Evolutionary conservation across 1,140 invertebrate species (phyloP), one percentile per base, ranked within the genome.

Genomic region (Brachionus sp.): DNA sequence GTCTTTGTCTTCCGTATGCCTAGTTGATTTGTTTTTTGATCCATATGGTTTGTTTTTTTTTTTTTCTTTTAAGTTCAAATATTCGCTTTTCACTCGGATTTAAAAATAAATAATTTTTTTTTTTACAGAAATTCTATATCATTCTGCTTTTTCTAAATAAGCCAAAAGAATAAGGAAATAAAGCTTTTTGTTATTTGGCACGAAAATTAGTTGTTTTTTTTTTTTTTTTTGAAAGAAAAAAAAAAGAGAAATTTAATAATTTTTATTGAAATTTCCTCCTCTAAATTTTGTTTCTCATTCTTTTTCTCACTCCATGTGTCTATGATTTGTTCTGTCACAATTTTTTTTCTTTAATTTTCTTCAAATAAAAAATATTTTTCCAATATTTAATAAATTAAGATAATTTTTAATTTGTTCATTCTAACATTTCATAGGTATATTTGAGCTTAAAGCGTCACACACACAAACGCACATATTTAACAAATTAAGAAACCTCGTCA

Each of bases 381-480:
- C 66, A 70, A 70, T 66, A 66, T 33, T 66, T 70, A 70, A 70
- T 70, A 70, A 70, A 70, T 70, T 70, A 70, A 70, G 66, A 70
- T 70, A 70, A 70, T 70, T 35, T 64, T 35, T 23, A 37, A 70
- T 37, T 57, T 70, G 66, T 7, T 70, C 66, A 19, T 70, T 70
- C 37, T 70, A 57, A 57, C 50, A 57, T 57, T 57, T 57, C 50
- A 57, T 57, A 57, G 50, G 50, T 57, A 25, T 57, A 25, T 57
- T 57, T 57, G 50, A 57, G 50, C 19, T 23, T 57, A 6, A 57
- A 23, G 19, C 50, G 50, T 57, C 50, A 57, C 50, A 16, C 16
- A 7, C 29, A 29, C 29, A 29, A 29, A 29, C 29, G 29, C 29
- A 29, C 29, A 29, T 2, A 29, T 29, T 29, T 29, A 29, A 29